phyloP scores from a whole-genome alignment of 2,888 invertebrate species.

The Dicycla oo region DNA sequence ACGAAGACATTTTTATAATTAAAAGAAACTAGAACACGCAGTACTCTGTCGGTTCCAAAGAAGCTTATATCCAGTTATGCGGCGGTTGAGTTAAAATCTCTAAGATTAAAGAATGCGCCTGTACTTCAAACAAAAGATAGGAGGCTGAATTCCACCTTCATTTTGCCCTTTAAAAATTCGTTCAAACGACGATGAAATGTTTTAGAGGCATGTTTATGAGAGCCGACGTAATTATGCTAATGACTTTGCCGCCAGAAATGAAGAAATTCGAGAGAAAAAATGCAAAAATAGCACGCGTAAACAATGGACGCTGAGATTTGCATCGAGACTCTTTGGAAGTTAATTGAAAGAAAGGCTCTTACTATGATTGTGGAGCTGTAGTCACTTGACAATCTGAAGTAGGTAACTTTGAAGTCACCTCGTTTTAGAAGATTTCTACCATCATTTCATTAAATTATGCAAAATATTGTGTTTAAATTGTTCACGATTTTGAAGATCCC shows the following conservation, averaged over 20 bases:
- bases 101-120: constrained; percentile 50
- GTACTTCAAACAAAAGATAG: constrained; percentile 48
- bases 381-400: constrained; percentile 4
- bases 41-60: constrained; percentile 26
- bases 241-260: constrained; percentile 61
- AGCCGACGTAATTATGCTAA: constrained; percentile 65
- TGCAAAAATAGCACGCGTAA: constrained; percentile 50
- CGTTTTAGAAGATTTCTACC: background rate
- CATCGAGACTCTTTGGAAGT: constrained; percentile 43
- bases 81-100: constrained; percentile 48
- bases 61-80: constrained; percentile 31
- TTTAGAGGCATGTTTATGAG: constrained; percentile 67
- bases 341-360: constrained; percentile 45
- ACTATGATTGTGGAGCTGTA: constrained; percentile 13
- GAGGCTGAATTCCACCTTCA: constrained; percentile 42
- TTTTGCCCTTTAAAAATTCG: constrained; percentile 60
- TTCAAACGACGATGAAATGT: constrained; percentile 57
- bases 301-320: constrained; percentile 57
- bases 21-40: constrained; percentile 28
- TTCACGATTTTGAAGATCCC: background rate
- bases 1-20: constrained; percentile 40
- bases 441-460: background rate
- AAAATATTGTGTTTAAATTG: background rate
- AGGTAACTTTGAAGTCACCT: background rate
- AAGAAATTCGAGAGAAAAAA: constrained; percentile 48